A percentile compares a stretch with the other conserved stretches of the same genome.
Evolutionary conservation across 2,797 vertebrate genomes (phyloP).

Genomic region (Propithecus perrieri): DNA sequence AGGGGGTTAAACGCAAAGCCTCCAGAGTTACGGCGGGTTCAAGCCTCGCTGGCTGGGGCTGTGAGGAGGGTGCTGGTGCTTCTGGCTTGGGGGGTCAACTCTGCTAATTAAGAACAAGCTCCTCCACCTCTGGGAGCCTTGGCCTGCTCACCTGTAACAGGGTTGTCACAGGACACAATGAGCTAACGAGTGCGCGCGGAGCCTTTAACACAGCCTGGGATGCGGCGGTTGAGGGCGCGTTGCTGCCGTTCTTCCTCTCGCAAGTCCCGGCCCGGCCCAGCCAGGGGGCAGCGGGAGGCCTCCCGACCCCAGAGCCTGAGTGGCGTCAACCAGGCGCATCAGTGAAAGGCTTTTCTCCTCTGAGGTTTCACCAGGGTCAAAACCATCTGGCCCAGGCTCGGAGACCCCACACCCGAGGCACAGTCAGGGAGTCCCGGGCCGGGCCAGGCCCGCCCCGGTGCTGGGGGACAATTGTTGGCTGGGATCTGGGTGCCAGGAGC

Average conservation of each 20-base stretch:
- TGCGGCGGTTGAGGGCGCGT: fast-evolving
- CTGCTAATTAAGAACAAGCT: background rate
- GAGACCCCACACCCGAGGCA: background rate
- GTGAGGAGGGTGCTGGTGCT: background rate
- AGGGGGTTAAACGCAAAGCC: background rate
- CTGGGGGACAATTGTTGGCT: too few species aligned
- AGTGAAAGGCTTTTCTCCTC: background rate
- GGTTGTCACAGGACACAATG: background rate
- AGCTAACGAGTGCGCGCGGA: background rate
- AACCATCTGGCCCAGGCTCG: background rate
- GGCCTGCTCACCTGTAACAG: background rate
- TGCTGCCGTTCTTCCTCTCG: fast-evolving
- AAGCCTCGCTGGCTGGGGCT: background rate
- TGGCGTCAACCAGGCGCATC: background rate
- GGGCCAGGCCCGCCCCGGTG: background rate
- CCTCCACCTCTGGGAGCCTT: background rate
- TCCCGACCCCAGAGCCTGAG: background rate
- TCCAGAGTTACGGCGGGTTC: background rate
- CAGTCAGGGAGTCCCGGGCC: background rate
- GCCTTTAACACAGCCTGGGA: background rate
- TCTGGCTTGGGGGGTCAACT: too few species aligned
- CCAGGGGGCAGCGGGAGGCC: background rate
- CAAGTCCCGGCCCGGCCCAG: background rate
- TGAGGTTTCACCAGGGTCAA: background rate
- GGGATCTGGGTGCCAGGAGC: too few species aligned